These are phyloP conservation scores for Ennomos fuscantarius DNA, from an alignment of 2,888 invertebrate genomes.

Conservation along the genomic window DNA sequence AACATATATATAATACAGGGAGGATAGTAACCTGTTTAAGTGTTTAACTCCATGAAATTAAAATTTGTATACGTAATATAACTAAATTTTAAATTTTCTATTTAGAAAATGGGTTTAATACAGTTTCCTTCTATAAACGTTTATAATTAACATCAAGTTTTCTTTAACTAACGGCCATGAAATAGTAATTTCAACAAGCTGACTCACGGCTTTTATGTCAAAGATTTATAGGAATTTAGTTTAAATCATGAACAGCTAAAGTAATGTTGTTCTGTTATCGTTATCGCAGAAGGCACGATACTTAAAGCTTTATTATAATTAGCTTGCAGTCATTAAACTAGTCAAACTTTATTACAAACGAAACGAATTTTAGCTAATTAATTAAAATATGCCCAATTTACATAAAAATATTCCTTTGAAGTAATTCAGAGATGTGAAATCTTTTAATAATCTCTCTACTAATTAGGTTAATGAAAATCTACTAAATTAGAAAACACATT, in stretches of 20 bases:
- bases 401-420: conserved; percentile 13
- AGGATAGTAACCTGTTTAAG: too few species aligned
- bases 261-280: too few species aligned
- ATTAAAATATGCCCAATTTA: conserved; percentile 13
- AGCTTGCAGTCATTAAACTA: conserved; percentile 13
- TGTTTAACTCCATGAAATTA: too few species aligned
- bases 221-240: conserved; percentile 16
- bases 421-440: conserved; percentile 18
- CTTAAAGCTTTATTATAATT: conserved; percentile 9
- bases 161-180: conserved; percentile 11
- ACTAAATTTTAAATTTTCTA: conserved; percentile 2
- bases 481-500: not conserved
- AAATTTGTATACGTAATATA: too few species aligned
- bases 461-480: conserved; percentile 21
- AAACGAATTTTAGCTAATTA: conserved; percentile 24
- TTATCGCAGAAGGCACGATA: conserved; percentile 18
- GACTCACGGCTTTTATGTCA: conserved; percentile 25
- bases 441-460: conserved; percentile 13
- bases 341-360: conserved; percentile 8
- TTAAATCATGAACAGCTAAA: not conserved
- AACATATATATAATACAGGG: too few species aligned
- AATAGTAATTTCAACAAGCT: conserved; percentile 28
- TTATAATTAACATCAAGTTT: conserved; percentile 18
- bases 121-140: not conserved
- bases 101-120: not conserved